Conservation (phyloP, 2,888 invertebrate species). For the Calameuta idolon region DNA sequence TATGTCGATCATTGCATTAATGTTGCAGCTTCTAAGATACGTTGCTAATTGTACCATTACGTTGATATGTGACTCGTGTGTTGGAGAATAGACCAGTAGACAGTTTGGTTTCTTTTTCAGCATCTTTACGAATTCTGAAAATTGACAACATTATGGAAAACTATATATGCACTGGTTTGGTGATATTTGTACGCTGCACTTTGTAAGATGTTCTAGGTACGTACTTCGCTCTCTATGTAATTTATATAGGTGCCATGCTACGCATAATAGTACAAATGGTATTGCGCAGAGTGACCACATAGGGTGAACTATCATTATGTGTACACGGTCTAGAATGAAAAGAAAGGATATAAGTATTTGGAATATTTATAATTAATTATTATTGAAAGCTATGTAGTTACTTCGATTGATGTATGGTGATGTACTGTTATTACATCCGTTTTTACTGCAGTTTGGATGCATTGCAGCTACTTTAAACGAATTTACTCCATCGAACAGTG, state of each 20-base stretch:
- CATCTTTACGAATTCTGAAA: background rate
- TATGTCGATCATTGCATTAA: slow-evolving; percentile 59
- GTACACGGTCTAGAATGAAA: background rate
- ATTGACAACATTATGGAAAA: background rate
- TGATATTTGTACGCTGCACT: background rate
- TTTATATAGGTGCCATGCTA: background rate
- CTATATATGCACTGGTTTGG: background rate
- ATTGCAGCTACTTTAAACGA: slow-evolving; percentile 59
- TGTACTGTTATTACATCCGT: slow-evolving; percentile 57
- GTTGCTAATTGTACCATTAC: slow-evolving; percentile 55
- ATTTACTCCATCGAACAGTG: slow-evolving; percentile 49
- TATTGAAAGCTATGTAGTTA: slow-evolving; percentile 34
- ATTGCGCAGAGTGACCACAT: background rate
- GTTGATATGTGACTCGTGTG: slow-evolving; percentile 54
- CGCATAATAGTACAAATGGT: background rate
- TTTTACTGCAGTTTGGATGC: slow-evolving; percentile 49
- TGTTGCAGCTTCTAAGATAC: slow-evolving; percentile 56
- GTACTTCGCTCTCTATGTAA: background rate
- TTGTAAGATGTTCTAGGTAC: background rate
- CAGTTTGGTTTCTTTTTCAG: slow-evolving; percentile 49
- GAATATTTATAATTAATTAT: background rate
- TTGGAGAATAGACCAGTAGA: slow-evolving; percentile 59
- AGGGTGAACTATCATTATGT: background rate
- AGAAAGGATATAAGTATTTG: background rate
- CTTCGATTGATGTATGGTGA: slow-evolving; percentile 59